Conservation (phyloP, 2,888 invertebrate species). For the Nephrotoma guestfalica region DNA sequence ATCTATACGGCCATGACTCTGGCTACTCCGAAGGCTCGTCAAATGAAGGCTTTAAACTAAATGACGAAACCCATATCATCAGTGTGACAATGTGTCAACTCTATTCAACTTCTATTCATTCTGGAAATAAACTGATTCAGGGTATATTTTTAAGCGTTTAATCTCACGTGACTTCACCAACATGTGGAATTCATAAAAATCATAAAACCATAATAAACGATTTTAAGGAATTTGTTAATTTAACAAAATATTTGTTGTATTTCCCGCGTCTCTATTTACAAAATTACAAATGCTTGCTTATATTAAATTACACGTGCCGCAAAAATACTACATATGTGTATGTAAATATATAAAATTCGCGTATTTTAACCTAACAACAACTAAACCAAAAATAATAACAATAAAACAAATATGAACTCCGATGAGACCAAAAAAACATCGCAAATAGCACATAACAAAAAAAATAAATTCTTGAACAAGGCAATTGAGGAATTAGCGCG, state of each 20-base stretch:
- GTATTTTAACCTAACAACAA: neutral
- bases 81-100: too few species aligned
- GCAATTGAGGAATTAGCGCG: neutral
- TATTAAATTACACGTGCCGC: neutral
- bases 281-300: too few species aligned
- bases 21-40: too few species aligned
- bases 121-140: too few species aligned
- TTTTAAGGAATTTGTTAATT: neutral
- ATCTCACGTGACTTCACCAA: neutral
- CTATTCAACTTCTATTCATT: too few species aligned
- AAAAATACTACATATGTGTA: neutral
- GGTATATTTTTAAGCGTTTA: too few species aligned
- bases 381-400: neutral
- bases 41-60: too few species aligned
- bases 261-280: neutral
- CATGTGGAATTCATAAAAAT: neutral
- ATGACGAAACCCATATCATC: too few species aligned
- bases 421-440: neutral
- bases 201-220: neutral
- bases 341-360: neutral
- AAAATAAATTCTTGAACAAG: neutral
- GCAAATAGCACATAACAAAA: neutral
- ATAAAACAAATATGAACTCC: neutral
- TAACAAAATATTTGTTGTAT: neutral
- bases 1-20: too few species aligned